phyloP scores from a whole-genome alignment of 2,797 vertebrate genomes.

The Ataeniobius toweri region DNA sequence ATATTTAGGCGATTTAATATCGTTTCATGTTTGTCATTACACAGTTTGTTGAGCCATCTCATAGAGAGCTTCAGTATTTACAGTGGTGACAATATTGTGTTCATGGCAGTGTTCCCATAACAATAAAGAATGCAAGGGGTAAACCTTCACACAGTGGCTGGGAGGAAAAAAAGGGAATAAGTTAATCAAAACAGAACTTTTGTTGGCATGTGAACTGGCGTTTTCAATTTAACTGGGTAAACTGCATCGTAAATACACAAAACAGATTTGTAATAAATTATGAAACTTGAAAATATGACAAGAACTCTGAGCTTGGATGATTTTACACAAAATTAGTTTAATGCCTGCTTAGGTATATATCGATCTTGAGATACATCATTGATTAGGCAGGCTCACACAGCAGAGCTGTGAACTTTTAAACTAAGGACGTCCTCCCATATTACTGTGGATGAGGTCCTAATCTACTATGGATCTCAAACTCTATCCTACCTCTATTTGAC shows the following conservation, averaged over 20 bases:
- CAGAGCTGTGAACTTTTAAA: not conserved
- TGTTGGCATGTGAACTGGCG: not conserved
- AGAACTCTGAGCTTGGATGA: not conserved
- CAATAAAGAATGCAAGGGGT: not conserved
- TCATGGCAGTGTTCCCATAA: not conserved
- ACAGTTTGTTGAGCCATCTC: not conserved
- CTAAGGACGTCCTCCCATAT: not conserved
- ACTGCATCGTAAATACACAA: not conserved
- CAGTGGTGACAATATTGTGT: not conserved
- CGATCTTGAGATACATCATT: not conserved
- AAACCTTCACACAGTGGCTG: not conserved
- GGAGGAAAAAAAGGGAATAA: not conserved
- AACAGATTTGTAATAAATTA: not conserved
- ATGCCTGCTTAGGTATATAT: not conserved
- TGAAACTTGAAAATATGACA: not conserved
- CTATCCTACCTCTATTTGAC: not conserved
- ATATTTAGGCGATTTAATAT: not conserved
- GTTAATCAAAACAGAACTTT: constrained; percentile 3
- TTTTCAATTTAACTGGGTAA: not conserved
- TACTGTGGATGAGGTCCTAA: not conserved
- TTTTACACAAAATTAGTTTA: not conserved
- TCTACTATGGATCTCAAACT: not conserved
- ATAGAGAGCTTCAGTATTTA: not conserved
- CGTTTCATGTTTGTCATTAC: not conserved
- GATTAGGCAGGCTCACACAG: not conserved